phyloP scores from a whole-genome alignment of 2,113 vertebrate species.

The Neopipo cinnamomea region DNA sequence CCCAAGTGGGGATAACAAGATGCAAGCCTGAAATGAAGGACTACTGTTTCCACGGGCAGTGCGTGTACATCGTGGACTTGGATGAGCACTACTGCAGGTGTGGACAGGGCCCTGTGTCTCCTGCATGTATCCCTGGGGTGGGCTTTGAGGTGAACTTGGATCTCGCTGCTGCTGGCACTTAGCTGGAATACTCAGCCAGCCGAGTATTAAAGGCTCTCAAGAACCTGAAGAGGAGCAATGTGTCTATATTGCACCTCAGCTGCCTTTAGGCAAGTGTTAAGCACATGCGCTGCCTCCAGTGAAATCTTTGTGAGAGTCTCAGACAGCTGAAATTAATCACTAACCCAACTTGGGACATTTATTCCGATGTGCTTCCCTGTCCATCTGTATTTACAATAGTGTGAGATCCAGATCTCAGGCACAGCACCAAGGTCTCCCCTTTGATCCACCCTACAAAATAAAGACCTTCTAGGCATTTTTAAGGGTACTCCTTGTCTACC shows the following conservation, averaged over 20 bases:
- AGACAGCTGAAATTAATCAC: not conserved
- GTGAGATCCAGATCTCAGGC: not conserved
- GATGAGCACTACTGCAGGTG: constrained; percentile 75
- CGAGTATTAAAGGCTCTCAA: not conserved
- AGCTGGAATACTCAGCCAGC: not conserved
- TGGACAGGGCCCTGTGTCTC: rapidly evolving
- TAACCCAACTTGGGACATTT: not conserved
- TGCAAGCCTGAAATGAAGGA: constrained; percentile 73
- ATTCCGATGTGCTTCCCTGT: not conserved
- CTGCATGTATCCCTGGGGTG: not conserved
- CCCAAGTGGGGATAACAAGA: constrained; percentile 57
- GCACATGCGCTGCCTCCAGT: not conserved
- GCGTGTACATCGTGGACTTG: constrained; percentile 74
- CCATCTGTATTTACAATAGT: not conserved
- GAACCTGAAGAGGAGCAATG: not conserved
- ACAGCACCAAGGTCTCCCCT: not conserved
- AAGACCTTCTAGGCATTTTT: not conserved
- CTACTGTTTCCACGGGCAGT: constrained; percentile 79
- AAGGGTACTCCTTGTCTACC: rapidly evolving
- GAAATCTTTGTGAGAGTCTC: not conserved
- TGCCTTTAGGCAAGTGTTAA: not conserved
- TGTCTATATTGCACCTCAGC: not conserved
- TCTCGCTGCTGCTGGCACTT: not conserved
- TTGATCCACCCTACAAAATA: not conserved
- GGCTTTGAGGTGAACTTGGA: not conserved